phyloP scores from a whole-genome alignment of 1,140 invertebrate species.

The Ceratoteleas bidentatus region DNA sequence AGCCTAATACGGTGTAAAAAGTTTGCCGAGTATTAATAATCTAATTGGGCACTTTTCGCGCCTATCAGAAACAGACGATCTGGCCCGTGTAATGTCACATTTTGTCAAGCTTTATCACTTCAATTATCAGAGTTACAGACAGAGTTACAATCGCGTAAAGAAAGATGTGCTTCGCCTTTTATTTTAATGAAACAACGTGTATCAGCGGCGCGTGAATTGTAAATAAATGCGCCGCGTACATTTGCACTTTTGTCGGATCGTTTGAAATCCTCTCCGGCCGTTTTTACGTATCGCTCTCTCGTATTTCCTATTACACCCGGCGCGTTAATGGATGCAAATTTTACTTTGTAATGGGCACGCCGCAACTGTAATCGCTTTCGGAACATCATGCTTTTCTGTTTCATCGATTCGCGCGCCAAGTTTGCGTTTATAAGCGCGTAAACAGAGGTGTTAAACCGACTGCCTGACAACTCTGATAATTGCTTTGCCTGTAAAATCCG shows the following conservation, averaged over 20 bases:
- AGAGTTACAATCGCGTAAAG: constrained; percentile 12
- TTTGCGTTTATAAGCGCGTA: constrained; percentile 74
- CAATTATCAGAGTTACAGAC: constrained; percentile 19
- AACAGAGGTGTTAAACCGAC: constrained; percentile 78
- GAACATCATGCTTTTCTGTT: constrained; percentile 65
- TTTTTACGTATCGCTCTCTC: constrained; percentile 46
- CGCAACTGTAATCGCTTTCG: constrained; percentile 63
- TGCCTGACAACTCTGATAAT: constrained; percentile 80
- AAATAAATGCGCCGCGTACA: constrained; percentile 58
- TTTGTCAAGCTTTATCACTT: constrained; percentile 24
- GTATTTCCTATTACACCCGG: constrained; percentile 57
- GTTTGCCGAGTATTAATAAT: neutral
- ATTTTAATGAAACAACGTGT: constrained; percentile 40
- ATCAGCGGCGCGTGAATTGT: constrained; percentile 43
- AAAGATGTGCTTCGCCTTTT: constrained; percentile 30
- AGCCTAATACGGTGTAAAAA: neutral
- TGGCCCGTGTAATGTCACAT: neutral
- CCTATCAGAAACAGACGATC: neutral
- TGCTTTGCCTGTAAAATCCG: constrained; percentile 77
- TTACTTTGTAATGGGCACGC: constrained; percentile 72
- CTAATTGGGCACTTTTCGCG: neutral
- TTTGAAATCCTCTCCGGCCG: constrained; percentile 54
- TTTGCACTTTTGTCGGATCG: constrained; percentile 50
- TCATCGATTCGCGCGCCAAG: constrained; percentile 68
- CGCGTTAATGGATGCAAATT: constrained; percentile 71